Base-by-base conservation (phyloP, 2,888 invertebrate species). In the Perdita meconis region DNA sequence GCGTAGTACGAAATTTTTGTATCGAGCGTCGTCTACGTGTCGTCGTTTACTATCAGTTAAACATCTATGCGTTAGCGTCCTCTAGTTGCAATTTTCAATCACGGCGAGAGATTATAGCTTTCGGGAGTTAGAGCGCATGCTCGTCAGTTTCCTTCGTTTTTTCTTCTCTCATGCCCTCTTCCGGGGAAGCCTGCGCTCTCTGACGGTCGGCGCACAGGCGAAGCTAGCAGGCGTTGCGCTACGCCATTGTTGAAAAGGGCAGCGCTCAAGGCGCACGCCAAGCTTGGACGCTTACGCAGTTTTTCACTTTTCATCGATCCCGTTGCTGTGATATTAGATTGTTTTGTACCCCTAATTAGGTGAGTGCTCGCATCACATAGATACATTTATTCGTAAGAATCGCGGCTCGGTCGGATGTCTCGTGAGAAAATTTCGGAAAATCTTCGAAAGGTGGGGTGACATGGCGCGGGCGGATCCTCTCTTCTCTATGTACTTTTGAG, bases 201-300 rank as follows among this genome's bases (percentile, higher is more conserved):
- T 78, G 77, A 63, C 77, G 86, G 83, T 69, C 67, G 81, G 70
- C 53, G 78, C 44, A 57, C 70, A 36, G 65, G 81, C 76, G 19
- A 59, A 72, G 44, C 71, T 71, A 82, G 85, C 82, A 85, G 81
- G 81, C 84, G 82, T 85, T 85, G 86, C 87, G 88, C 84, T 78
- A 81, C 89, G 90, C 90, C 91, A 91, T 90, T 90, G 89, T 90
- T 89, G 89, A 87, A 88, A 89, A 87, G 88, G 90, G 89, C 91
- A 90, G 90, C 90, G 89, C 89, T 86, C 86, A 86, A 87, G 87
- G 88, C 88, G 89, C 88, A 89, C 88, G 88, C 86, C 85, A 87
- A 86, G 81, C 81, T 75, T 75, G 78, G 78, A 84, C 81, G 75
- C 75, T 84, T 87, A 89, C 87, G 87, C 85, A 85, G 83, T 83